Base-by-base conservation (phyloP, 1,140 invertebrate genomes). In the Geopemphigus sp. region DNA sequence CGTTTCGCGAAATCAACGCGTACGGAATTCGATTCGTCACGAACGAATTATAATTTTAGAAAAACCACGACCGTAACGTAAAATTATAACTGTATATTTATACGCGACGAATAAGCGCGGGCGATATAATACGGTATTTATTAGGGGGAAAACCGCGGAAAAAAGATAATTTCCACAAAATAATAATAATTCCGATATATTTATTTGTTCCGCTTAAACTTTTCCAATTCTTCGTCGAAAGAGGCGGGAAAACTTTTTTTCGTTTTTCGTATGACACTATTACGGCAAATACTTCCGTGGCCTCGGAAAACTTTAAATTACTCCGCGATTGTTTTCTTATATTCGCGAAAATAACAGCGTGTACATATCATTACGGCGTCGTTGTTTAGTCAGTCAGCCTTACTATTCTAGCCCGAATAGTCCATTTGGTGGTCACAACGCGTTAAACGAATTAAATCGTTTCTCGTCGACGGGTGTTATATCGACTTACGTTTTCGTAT, bases 281-380 rank as follows among this genome's bases (percentile, higher is more conserved):
- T 39, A 73, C 10, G 19, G 47, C 22, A 26, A 26, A 26, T 15
- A 14, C 26, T 72, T 53, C 15, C 68, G 24, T 53, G 50, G n/a
- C 56, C 24, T 56, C 15, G 14, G 54, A 56, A 73, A 73, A 73
- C 70, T 73, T 73, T 39, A 73, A 73, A 73, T 56, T 73, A 73
- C 70, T 73, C 70, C 56, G 32, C 70, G 26, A 56, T 73, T 54
- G 70, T 73, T 73, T 72, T 39, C 50, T 54, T 56, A 32, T 45
- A 73, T 22, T 73, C 29, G n/a, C 39, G 70, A 10, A 39, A 39
- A 39, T 39, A 39, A 39, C 8, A 39, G 8, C 14, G 39, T 56
- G 24, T 73, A 56, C n/a, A 73, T 73, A 54, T 72, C 50, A 29
- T 66, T 61, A 63, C 47, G 14, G 47, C 56, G 8, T 1, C 56